These are phyloP conservation scores for Scaptomyza caliginosa DNA, from an alignment of 2,888 invertebrate species.

Conservation along the genomic window DNA sequence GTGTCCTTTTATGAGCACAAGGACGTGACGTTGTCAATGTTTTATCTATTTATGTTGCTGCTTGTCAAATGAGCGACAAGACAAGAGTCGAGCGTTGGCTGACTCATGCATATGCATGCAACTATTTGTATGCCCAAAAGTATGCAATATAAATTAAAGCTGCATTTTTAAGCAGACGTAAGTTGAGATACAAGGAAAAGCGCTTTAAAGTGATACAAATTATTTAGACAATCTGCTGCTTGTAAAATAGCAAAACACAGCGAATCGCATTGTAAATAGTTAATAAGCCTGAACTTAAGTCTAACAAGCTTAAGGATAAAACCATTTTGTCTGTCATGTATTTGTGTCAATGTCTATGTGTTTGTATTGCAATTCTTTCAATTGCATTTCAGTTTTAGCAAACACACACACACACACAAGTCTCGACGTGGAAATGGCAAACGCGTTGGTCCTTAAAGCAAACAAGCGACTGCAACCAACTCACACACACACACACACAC, in stretches of 20 bases:
- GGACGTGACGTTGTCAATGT: slow-evolving; percentile 58
- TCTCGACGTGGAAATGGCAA: slow-evolving; percentile 57
- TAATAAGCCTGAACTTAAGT: not conserved
- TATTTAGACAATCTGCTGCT: not conserved
- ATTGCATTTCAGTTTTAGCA: slow-evolving; percentile 43
- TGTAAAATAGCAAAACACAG: not conserved
- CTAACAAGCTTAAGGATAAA: slow-evolving; percentile 2
- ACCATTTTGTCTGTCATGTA: slow-evolving; percentile 16
- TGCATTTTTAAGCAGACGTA: not conserved
- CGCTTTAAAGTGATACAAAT: no score
- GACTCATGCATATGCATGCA: slow-evolving; percentile 44
- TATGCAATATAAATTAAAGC: slow-evolving; percentile 29
- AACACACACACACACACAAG: slow-evolving; percentile 35
- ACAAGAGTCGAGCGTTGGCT: slow-evolving; percentile 10
- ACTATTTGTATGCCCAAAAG: slow-evolving; percentile 2
- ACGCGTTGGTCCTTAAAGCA: slow-evolving; percentile 51
- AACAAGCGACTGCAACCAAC: slow-evolving; percentile 48
- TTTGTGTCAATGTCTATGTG: slow-evolving; percentile 19
- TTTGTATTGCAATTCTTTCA: slow-evolving; percentile 42
- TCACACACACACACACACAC: not conserved
- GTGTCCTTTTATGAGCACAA: slow-evolving; percentile 43
- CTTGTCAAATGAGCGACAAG: slow-evolving; percentile 8
- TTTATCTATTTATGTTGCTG: slow-evolving; percentile 11
- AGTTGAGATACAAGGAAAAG: no score
- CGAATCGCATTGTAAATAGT: not conserved